phyloP scores from a whole-genome alignment of 92 coral and sea anemone genomes.

The Parazoanthus darwini region DNA sequence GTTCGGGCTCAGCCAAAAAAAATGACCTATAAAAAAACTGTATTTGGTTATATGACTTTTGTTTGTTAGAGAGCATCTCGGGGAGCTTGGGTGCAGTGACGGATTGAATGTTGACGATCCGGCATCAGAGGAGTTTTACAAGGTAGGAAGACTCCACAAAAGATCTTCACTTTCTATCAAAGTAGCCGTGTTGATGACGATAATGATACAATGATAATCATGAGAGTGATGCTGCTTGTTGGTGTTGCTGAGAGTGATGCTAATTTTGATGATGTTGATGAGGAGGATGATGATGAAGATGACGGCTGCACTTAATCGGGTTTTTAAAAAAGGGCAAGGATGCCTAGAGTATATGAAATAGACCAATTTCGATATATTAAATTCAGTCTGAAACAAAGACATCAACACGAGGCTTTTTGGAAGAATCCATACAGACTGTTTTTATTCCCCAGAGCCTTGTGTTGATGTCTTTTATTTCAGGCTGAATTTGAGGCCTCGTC shows the following conservation, averaged over 20 bases:
- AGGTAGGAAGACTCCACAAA: conserved; percentile 45
- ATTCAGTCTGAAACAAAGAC: no score
- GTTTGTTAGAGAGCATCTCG: conserved; percentile 30
- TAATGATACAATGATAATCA: not conserved
- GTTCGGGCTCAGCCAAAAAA: no score
- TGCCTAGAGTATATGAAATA: no score
- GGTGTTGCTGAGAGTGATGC: not conserved
- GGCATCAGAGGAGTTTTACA: conserved; percentile 69
- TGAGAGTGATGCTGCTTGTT: not conserved
- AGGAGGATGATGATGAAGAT: not conserved
- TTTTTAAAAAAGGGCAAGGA: no score
- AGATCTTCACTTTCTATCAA: not conserved
- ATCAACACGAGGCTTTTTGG: no score
- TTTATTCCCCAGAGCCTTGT: no score
- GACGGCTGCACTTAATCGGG: not conserved
- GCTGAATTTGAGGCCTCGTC: no score
- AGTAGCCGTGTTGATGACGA: not conserved
- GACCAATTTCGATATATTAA: no score
- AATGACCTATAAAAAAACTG: not conserved
- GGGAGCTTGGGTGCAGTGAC: conserved; percentile 12
- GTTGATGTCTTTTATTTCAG: not conserved
- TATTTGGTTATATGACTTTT: not conserved
- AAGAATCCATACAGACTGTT: no score
- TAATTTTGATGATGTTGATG: not conserved
- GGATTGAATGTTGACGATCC: conserved; percentile 62